These are phyloP conservation scores for Omphaloscelis lunosa DNA, from an alignment of 2,888 invertebrate species.

Conservation along the genomic window DNA sequence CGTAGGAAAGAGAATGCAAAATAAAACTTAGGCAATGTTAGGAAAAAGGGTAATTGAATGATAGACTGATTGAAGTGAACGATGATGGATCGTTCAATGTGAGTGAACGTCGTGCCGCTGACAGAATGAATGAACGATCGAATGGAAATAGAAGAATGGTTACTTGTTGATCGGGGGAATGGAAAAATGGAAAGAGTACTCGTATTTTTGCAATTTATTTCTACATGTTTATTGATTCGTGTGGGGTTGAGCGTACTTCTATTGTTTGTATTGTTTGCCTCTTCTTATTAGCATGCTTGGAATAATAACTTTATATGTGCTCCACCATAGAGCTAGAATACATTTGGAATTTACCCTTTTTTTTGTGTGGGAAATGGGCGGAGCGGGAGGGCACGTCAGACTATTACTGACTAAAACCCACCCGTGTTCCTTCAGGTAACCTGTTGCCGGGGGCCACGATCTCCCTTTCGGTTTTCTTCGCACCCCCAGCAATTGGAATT, in stretches of 20 bases:
- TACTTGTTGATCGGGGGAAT: constrained; percentile 63
- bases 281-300: not conserved
- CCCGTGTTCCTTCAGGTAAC: no score
- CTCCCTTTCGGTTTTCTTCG: no score
- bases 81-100: constrained; percentile 60
- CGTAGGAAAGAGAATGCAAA: constrained; percentile 36
- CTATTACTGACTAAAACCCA: no score
- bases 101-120: constrained; percentile 59
- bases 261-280: constrained; percentile 28
- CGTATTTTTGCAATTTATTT: constrained; percentile 51
- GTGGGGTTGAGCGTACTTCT: not conserved
- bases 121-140: constrained; percentile 55
- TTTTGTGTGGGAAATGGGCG: no score
- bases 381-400: no score
- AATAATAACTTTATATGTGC: constrained; percentile 2
- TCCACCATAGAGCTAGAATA: not conserved
- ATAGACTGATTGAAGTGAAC: constrained; percentile 58
- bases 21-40: constrained; percentile 31
- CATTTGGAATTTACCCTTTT: not conserved
- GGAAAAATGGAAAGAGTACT: constrained; percentile 47
- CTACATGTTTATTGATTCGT: constrained; percentile 29
- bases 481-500: no score
- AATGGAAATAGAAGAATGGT: constrained; percentile 60
- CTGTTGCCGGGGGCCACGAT: no score
- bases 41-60: constrained; percentile 60